These are phyloP conservation scores for Chrysolina oricalcia DNA, from an alignment of 2,888 invertebrate species.

Conservation along the genomic window DNA sequence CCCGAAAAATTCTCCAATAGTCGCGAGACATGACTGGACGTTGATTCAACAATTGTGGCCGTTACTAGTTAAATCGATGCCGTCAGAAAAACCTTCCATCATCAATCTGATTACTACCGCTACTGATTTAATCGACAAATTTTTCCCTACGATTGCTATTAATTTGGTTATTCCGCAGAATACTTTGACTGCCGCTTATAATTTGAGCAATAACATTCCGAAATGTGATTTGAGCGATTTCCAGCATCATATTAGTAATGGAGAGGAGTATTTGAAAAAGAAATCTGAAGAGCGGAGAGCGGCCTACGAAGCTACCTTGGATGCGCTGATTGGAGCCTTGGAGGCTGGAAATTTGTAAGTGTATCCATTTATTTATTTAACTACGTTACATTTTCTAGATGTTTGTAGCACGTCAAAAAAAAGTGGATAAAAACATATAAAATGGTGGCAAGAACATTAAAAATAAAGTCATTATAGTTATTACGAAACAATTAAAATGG, in stretches of 20 bases:
- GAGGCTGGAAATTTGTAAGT: constrained; percentile 71
- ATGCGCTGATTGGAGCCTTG: constrained; percentile 74
- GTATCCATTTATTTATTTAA: too few species aligned
- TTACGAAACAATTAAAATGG: too few species aligned
- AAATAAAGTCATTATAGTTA: too few species aligned
- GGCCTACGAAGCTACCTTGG: constrained; percentile 73
- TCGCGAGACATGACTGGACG: constrained; percentile 85
- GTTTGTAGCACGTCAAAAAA: too few species aligned
- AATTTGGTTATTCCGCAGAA: constrained; percentile 74
- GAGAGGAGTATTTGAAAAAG: constrained; percentile 67
- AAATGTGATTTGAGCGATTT: constrained; percentile 69
- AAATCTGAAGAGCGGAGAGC: constrained; percentile 72
- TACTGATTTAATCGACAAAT: constrained; percentile 74
- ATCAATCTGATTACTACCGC: constrained; percentile 78
- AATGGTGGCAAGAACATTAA: too few species aligned
- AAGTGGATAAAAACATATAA: too few species aligned
- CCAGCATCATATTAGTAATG: constrained; percentile 67
- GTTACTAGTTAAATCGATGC: constrained; percentile 82
- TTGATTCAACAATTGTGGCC: constrained; percentile 84
- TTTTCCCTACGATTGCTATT: constrained; percentile 79
- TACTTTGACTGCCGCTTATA: constrained; percentile 73
- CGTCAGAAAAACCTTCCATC: constrained; percentile 90
- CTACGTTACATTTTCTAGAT: too few species aligned
- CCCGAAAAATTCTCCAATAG: constrained; percentile 77
- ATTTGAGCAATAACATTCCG: constrained; percentile 70